These are phyloP conservation scores for Piscicola geometra DNA, from an alignment of 2,888 invertebrate species.

Conservation along the genomic window DNA sequence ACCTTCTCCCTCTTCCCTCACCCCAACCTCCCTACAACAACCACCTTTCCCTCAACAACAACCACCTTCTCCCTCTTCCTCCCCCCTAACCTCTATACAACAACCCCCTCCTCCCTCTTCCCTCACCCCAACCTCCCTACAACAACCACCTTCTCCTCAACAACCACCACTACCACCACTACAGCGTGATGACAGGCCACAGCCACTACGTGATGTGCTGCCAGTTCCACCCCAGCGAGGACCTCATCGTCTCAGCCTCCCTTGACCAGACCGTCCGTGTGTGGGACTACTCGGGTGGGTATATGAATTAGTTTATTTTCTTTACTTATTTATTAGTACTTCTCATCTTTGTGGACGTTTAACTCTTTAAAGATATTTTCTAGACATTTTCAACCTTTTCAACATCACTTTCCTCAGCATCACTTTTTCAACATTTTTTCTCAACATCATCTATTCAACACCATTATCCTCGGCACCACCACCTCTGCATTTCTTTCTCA, in stretches of 20 bases:
- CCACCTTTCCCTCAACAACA: not conserved
- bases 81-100: not conserved
- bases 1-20: not conserved
- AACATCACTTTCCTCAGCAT: too few relatives aligned
- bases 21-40: too few relatives aligned
- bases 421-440: too few relatives aligned
- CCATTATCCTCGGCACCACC: too few relatives aligned
- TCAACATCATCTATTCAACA: too few relatives aligned
- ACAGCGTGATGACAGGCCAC: conserved; percentile 68
- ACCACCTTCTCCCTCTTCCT: too few relatives aligned
- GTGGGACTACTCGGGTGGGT: conserved; percentile 89
- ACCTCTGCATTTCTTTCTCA: not conserved
- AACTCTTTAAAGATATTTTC: too few relatives aligned
- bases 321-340: too few relatives aligned
- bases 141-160: not conserved
- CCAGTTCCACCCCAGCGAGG: conserved; percentile 91
- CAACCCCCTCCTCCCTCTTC: too few relatives aligned
- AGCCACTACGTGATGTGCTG: conserved; percentile 99
- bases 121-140: not conserved
- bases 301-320: too few relatives aligned
- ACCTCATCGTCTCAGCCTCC: conserved; percentile 92
- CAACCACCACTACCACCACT: not conserved
- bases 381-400: not conserved
- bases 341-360: too few relatives aligned
- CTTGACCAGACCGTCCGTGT: conserved; percentile 95